Conservation (phyloP, 2,113 vertebrate species). For the Xenopus laevis region DNA sequence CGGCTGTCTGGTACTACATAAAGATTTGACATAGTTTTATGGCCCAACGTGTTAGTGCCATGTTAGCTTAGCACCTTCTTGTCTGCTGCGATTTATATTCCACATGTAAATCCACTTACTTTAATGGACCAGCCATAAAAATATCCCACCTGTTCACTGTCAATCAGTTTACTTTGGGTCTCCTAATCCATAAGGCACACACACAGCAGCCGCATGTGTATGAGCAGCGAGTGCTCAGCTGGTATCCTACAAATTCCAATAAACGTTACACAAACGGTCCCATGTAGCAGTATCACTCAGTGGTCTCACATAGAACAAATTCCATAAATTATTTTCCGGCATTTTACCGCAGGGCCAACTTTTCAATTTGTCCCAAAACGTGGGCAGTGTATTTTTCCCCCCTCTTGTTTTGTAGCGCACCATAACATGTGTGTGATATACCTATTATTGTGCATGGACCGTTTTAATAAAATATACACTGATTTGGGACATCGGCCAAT, state of each 20-base stretch:
- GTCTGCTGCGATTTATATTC: constrained; percentile 21
- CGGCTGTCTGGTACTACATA: constrained; percentile 22
- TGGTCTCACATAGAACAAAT: no score
- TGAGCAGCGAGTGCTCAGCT: not conserved
- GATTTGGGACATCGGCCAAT: no score
- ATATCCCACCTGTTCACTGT: constrained; percentile 29
- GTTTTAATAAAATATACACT: no score
- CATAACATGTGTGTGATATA: no score
- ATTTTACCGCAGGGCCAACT: not conserved
- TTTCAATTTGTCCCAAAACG: no score
- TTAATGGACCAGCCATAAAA: constrained; percentile 7
- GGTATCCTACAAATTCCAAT: not conserved
- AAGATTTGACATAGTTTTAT: constrained; percentile 36
- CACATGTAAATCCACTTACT: constrained; percentile 42
- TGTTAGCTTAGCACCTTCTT: constrained; percentile 39
- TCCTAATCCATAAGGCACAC: not conserved
- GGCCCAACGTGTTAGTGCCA: constrained; percentile 17
- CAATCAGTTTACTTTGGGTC: constrained; percentile 5
- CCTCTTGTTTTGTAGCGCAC: no score
- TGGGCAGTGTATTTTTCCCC: no score
- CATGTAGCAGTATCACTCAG: not conserved
- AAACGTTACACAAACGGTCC: not conserved
- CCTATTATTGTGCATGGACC: no score
- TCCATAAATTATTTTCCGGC: no score
- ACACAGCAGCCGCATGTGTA: not conserved